A percentile compares a stretch with the other conserved stretches of the same genome.
Conservation (phyloP, 2,797 vertebrate genomes). For the Sebastes taczanowskii region DNA sequence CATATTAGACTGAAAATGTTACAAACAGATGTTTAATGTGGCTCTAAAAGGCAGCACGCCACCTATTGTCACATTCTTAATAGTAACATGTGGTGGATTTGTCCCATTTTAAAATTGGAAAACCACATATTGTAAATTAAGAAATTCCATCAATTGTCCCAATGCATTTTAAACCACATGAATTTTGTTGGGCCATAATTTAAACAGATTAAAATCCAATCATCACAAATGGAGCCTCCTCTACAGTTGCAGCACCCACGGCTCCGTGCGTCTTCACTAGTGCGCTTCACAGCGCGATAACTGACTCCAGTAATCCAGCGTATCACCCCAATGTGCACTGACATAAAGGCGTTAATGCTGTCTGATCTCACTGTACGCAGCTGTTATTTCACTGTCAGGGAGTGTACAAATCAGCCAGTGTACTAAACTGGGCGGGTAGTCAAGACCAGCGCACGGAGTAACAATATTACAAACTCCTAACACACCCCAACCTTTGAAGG, state of each 20-base stretch:
- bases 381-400: conserved; percentile 33
- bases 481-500: conserved; percentile 68
- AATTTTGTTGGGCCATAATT: conserved; percentile 25
- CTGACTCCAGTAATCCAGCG: conserved; percentile 11
- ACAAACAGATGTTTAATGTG: conserved; percentile 62
- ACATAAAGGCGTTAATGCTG: conserved; percentile 2
- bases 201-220: conserved; percentile 46
- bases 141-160: background rate
- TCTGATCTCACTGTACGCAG: conserved; percentile 27
- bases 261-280: conserved; percentile 21
- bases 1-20: conserved; percentile 23
- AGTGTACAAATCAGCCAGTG: conserved; percentile 31
- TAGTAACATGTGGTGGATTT: conserved; percentile 30
- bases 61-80: background rate
- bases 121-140: background rate
- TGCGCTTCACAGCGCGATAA: background rate
- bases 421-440: conserved; percentile 24
- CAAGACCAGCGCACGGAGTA: conserved; percentile 13
- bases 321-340: conserved; percentile 3
- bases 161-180: background rate
- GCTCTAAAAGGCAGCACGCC: conserved; percentile 12
- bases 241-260: background rate
- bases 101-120: conserved; percentile 1
- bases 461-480: conserved; percentile 56
- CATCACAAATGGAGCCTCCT: conserved; percentile 42